phyloP scores from a whole-genome alignment of 2,888 invertebrate species.

The Axea sp. region DNA sequence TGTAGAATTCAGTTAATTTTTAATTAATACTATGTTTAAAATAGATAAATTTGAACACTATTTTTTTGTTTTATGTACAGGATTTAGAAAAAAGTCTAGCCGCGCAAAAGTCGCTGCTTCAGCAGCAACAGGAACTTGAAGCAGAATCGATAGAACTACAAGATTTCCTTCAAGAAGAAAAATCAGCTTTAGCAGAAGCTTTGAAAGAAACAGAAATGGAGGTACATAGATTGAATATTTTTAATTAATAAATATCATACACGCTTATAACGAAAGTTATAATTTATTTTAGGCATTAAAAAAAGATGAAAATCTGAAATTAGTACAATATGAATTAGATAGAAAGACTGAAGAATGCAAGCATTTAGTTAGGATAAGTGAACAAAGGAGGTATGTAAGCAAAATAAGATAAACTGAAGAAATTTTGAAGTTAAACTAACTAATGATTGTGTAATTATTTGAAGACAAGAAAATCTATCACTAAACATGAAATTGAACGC shows the following conservation, averaged over 20 bases:
- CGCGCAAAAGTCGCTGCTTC: constrained; percentile 84
- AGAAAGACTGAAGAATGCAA: constrained; percentile 88
- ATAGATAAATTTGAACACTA: too few species aligned
- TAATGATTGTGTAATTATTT: too few species aligned
- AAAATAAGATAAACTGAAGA: too few species aligned
- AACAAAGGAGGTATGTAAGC: constrained; percentile 85
- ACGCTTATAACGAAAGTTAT: too few species aligned
- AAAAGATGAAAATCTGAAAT: constrained; percentile 76
- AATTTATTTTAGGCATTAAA: constrained; percentile 73
- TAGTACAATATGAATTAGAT: constrained; percentile 82
- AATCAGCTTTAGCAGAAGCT: constrained; percentile 88
- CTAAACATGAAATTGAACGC: constrained; percentile 84
- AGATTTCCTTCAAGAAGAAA: constrained; percentile 93
- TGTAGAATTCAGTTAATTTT: too few species aligned
- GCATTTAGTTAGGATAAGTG: constrained; percentile 88
- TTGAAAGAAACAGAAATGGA: constrained; percentile 88
- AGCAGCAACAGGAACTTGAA: constrained; percentile 89
- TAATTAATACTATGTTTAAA: too few species aligned
- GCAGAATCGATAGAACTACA: constrained; percentile 90
- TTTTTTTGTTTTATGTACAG: constrained; percentile 73
- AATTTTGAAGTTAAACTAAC: too few species aligned
- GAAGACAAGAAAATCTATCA: constrained; percentile 85
- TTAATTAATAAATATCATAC: too few species aligned
- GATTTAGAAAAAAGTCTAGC: constrained; percentile 86
- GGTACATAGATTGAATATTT: constrained; percentile 72